Conservation (phyloP, 2,797 vertebrate genomes). For the Graptemys geographica region DNA sequence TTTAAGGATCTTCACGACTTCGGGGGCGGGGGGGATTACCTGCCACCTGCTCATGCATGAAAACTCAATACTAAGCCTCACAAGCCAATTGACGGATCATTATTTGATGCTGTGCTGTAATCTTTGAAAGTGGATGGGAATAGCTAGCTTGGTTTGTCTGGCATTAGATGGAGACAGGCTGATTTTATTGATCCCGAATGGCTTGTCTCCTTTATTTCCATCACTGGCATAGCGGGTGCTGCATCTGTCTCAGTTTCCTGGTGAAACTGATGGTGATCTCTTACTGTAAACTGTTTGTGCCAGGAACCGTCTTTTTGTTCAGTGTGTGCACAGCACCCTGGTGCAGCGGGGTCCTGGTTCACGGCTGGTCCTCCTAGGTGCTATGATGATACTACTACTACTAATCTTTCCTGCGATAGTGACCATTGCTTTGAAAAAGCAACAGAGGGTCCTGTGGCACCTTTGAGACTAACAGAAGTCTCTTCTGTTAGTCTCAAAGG, state of each 20-base stretch:
- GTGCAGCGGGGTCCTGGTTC: background rate
- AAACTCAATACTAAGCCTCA: background rate
- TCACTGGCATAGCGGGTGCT: background rate
- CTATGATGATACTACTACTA: too few relatives aligned
- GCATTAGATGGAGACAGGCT: background rate
- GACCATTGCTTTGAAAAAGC: background rate
- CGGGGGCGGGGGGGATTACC: background rate
- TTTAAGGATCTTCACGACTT: background rate
- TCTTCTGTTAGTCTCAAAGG: too few relatives aligned
- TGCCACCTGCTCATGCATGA: fast-evolving
- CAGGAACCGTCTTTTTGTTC: fast-evolving
- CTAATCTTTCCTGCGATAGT: background rate
- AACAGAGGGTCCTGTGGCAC: too few relatives aligned
- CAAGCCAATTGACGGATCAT: background rate
- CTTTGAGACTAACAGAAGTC: too few relatives aligned
- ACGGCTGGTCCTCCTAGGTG: background rate
- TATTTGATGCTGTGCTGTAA: background rate
- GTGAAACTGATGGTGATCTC: background rate
- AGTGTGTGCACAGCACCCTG: background rate
- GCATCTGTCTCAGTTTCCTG: background rate
- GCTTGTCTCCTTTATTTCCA: background rate
- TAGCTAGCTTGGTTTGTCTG: background rate
- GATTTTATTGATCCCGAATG: background rate
- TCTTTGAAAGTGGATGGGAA: background rate
- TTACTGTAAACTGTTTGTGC: background rate